Base-by-base conservation (phyloP, 64 coral and sea anemone species). In the Stylophora pistillata region DNA sequence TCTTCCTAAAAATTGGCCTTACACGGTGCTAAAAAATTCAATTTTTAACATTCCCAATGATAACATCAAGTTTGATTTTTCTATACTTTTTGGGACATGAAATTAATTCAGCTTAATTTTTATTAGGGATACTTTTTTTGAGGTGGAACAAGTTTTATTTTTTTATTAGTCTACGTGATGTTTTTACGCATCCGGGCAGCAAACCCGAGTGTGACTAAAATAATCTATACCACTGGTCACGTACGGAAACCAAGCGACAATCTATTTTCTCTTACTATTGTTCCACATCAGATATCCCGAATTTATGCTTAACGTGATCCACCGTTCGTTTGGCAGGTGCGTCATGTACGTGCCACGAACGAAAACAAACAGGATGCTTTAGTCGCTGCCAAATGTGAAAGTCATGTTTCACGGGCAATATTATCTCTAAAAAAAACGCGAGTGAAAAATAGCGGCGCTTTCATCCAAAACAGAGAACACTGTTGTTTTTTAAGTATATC, bases 321-420 rank as follows among this genome's bases (percentile, higher is more conserved):
- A 11, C 11, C 23, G 10, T 0, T 13, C n/a, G 18, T 60, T 79
- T 4, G 31, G n/a, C 55, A 79, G 77, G 55, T 79, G 77, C n/a
- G 18, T 0, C 13, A 28, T n/a, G 60, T 69, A 84, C 80, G 80
- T 84, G 62, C 33, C 30, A 12, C n/a, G 17, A 81, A 53, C 41
- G 1, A 10, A 13, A 31, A 1, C 41, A 83, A 83, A 83, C 79
- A 83, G 79, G 79, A 83, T 83, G 79, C 26, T 21, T 32, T 83
- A 37, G 26, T 9, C 21, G 17, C 13, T 15, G 10, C 31, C 54
- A 84, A 84, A 70, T 34, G 69, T 68, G 64, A n/a, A 23, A 17
- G 20, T 68, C 64, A 25, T 25, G 64, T 11, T 21, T 23, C 64
- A 25, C 64, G 20, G 25, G 26, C 26, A 68, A 68, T 68, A 28